Evolutionary conservation across 2,797 vertebrate genomes (phyloP), one percentile per base, ranked within the genome.

Genomic region (Orestias chungarensis): DNA sequence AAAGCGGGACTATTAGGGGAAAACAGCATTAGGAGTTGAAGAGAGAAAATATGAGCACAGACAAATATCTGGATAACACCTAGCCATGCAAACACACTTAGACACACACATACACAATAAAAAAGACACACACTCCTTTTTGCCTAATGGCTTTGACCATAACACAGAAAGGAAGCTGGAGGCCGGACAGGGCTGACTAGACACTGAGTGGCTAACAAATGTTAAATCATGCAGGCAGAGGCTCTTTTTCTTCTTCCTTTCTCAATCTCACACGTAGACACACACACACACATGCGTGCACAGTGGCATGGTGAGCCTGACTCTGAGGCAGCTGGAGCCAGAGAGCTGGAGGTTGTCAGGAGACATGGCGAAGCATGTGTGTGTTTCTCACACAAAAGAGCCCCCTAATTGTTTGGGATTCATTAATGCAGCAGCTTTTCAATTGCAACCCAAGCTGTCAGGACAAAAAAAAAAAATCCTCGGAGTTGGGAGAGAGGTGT

Each of bases 341-440:
- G 87, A 88, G 90, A 92, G 92, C 88, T 92, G 92, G 90, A 93
- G 91, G 91, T 93, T 93, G 91, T 93, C 91, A 92, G 89, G 92
- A 92, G 88, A 92, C 91, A 91, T 92, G 90, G 91, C 76, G 66
- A 90, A 90, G 91, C 89, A 92, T 93, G 92, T 92, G 92, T 93
- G 91, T 90, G 84, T 85, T 91, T 92, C 91, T 92, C 88, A 93
- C 91, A 93, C 93, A 93, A 93, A 94, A 93, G 93, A 93, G 84
- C 82, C 89, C 89, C 85, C 90, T 94, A 94, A 95, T 94, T 94
- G 94, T 93, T 91, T 92, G 91, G 91, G 91, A 92, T 92, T 95
- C 93, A 94, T 95, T 95, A 94, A 95, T 92, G 93, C 93, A 93
- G 91, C 91, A 92, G 93, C 93, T 94, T 94, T 94, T 94, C 93